A percentile compares a stretch with the other conserved stretches of the same genome.
Conservation (phyloP, 2,797 vertebrate genomes). For the Thunnus albacares region DNA sequence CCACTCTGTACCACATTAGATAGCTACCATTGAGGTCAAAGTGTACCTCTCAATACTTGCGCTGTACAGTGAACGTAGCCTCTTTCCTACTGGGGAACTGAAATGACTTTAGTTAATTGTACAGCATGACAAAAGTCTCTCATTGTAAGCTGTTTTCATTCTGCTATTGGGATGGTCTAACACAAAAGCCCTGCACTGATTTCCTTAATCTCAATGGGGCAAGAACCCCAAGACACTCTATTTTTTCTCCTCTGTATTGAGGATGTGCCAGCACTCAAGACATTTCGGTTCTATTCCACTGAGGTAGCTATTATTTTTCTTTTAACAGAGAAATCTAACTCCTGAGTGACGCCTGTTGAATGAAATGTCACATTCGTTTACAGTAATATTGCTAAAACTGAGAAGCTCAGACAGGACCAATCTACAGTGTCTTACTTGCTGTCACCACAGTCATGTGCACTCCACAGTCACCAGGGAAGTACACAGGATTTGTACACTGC, state of each 20-base stretch:
- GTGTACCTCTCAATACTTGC: constrained; percentile 29
- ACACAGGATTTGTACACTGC: constrained; percentile 42
- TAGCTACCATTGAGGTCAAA: constrained; percentile 44
- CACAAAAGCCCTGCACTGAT: constrained; percentile 48
- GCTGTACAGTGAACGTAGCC: constrained; percentile 21
- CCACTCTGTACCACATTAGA: constrained; percentile 46
- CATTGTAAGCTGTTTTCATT: constrained; percentile 41
- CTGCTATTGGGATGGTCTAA: constrained; percentile 31
- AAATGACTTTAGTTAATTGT: constrained; percentile 66
- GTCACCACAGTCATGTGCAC: constrained; percentile 48
- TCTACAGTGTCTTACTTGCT: constrained; percentile 53
- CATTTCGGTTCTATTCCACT: constrained; percentile 17
- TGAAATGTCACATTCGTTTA: constrained; percentile 62
- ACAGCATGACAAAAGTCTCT: constrained; percentile 49
- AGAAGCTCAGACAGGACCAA: constrained; percentile 51
- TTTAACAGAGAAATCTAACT: constrained; percentile 49
- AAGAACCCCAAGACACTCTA: constrained; percentile 13
- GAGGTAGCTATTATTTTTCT: constrained; percentile 13
- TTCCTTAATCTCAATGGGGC: constrained; percentile 52
- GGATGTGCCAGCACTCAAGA: constrained; percentile 33
- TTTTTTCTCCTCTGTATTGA: constrained; percentile 26
- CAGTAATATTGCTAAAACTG: constrained; percentile 58
- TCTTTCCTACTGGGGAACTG: constrained; percentile 27
- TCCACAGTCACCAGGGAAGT: constrained; percentile 38
- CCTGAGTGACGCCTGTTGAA: constrained; percentile 56